Base-by-base conservation (phyloP, 2,888 invertebrate species). In the Parochlus steinenii region DNA sequence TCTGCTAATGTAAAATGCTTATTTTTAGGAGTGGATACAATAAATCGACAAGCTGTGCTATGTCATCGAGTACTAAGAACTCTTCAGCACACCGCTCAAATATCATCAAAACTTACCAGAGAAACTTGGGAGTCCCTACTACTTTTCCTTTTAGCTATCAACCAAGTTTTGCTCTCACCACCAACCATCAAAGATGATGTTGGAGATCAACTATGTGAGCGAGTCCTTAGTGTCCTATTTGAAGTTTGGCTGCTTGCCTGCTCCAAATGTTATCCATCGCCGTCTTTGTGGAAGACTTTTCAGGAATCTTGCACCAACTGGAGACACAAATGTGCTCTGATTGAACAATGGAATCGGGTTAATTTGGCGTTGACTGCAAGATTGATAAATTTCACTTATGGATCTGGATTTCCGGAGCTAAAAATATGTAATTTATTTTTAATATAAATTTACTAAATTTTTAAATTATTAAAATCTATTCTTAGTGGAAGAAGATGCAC, bases 331-430 rank as follows among this genome's bases (percentile, higher is more conserved):
- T 72, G 86, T 40, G 86, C 90, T 22, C 67, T 97, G 6, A 74
- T 93, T 17, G 83, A 86, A 54, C 93, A 95, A 52, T 93, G 93
- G 93, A 83, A 89, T 59, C 72, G 89, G 42, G 85, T 90, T 20
- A 92, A 89, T 56, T 67, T 90, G 31, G 81, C 83, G 2, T 67
- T 95, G 39, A 92, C 92, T 0, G 78, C 86, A 2, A 65, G 80
- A 27, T 65, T 93, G 32, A 62, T 93, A 14, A 67, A 71, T 42
- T 82, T 89, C 51, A 83, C 90, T 72, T 92, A 90, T 60, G 92
- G 90, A 0, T 74, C 83, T 6, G 63, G 69, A 39, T 85, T 82
- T 62, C 82, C 83, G 0, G 76, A 74, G 47, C 61, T 83, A 47
- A 82, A 82, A 52, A 74, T 82, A 48, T 73, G 81, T 81, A 52